A percentile compares a stretch with the other conserved stretches of the same genome.
Conservation (phyloP, 2,113 vertebrate genomes). For the Chinchilla lanigera region DNA sequence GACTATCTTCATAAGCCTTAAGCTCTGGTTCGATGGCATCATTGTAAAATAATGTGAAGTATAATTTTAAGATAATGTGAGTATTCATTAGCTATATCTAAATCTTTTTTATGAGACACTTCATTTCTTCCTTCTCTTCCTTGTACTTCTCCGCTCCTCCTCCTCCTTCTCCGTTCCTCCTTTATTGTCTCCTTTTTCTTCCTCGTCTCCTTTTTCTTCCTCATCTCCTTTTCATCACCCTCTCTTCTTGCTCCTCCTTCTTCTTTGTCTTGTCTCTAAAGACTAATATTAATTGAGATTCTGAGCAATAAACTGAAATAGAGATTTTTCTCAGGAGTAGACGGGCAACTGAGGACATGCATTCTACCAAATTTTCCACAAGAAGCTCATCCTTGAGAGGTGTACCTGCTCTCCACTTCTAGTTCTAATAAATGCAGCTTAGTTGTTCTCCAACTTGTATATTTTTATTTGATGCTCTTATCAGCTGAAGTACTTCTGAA, state of each 20-base stretch:
- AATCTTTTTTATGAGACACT: not conserved
- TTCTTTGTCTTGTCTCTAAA: not conserved
- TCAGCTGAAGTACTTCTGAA: not conserved
- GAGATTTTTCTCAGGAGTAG: not conserved
- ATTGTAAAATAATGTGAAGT: not conserved
- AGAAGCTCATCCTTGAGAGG: not conserved
- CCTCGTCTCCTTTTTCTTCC: not conserved
- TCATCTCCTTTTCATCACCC: not conserved
- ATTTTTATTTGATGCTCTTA: not conserved
- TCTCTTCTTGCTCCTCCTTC: too few species aligned
- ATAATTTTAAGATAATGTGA: not conserved
- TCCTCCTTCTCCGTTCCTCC: rapidly evolving
- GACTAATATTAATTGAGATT: not conserved
- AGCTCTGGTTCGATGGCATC: not conserved
- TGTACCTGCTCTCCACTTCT: not conserved
- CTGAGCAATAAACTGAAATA: not conserved
- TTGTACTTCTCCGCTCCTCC: too few species aligned
- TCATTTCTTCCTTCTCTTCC: not conserved
- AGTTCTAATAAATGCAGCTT: not conserved
- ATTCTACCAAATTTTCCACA: not conserved
- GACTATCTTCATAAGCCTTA: not conserved
- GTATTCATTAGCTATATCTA: not conserved
- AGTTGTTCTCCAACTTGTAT: not conserved
- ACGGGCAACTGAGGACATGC: not conserved
- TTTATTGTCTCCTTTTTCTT: too few species aligned